Base-by-base conservation (phyloP, 2,797 vertebrate genomes). In the Euthynnus affinis region DNA sequence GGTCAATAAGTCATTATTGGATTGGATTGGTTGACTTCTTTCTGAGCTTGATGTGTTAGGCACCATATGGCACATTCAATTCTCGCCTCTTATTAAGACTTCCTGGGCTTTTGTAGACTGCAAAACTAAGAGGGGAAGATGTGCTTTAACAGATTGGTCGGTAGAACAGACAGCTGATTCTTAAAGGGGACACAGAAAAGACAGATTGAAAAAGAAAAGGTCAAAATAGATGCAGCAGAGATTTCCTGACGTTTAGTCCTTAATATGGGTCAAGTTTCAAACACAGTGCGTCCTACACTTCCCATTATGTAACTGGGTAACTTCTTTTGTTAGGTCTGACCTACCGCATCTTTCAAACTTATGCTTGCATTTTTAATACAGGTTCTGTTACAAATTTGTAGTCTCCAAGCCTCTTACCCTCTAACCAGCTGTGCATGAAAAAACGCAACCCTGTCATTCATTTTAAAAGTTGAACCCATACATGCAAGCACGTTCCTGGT, bases 141-240 rank as follows among this genome's bases (percentile, higher is more conserved):
- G 37, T 4, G 1, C 13, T 15, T 14, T 18, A 46, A 53, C 17
- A 60, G n/a, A 15, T 55, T 51, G 55, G 20, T 63, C 72, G 23
- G 9, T 27, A 13, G 18, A 57, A 10, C 60, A 25, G 56, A 68
- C n/a, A 52, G 42, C n/a, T 61, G 44, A 55, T 57, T 74, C 20
- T 53, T 32, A n/a, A 63, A 71, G n/a, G 13, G 10, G 22, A 42
- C 23, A 29, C 61, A 32, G 5, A 32, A 32, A 52, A 9, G 10
- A 63, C n/a, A 34, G 18, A 27, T 37, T 76, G 23, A 57, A 59
- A 42, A 64, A 49, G 57, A 25, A 1, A 37, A 0, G 5, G 23
- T 69, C 22, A 56, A 73, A 85, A 55, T 2, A 56, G 14, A 73
- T 62, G 12, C 37, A 37, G 34, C 37, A 37, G 25, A 73, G n/a